Conservation (phyloP, 1,140 invertebrate genomes). For the Drosophila simulans region DNA sequence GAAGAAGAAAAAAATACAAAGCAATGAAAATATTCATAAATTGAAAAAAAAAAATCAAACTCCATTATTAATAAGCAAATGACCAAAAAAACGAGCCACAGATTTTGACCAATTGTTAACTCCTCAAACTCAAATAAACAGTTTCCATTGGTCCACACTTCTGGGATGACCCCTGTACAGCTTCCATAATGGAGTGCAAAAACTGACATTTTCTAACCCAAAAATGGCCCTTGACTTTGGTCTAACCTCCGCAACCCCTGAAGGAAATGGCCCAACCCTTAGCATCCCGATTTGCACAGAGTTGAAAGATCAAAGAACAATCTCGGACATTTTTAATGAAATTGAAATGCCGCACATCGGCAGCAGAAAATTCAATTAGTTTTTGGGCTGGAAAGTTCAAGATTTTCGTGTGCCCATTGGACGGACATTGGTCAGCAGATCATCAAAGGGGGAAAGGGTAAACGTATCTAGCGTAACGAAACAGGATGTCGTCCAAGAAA, state of each 20-base stretch:
- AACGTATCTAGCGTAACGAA: slow-evolving; percentile 24
- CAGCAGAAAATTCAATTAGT: slow-evolving; percentile 66
- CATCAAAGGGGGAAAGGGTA: slow-evolving; percentile 16
- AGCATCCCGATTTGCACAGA: slow-evolving; percentile 5
- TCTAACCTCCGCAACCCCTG: slow-evolving; percentile 12
- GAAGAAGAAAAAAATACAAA: background rate
- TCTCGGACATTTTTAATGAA: slow-evolving; percentile 70
- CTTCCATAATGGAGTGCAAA: slow-evolving; percentile 42
- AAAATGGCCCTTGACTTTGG: slow-evolving; percentile 43
- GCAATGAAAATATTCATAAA: background rate
- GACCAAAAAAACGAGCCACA: no score
- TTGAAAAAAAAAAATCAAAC: background rate
- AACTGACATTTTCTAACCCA: slow-evolving; percentile 71
- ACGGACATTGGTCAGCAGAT: slow-evolving; percentile 53
- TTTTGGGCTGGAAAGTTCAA: slow-evolving; percentile 73
- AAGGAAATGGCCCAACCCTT: slow-evolving; percentile 31
- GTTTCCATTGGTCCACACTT: slow-evolving; percentile 38
- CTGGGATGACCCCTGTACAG: slow-evolving; percentile 16
- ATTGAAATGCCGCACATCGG: slow-evolving; percentile 18
- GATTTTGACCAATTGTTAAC: no score
- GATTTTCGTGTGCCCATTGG: slow-evolving; percentile 57
- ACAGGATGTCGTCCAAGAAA: slow-evolving; percentile 16
- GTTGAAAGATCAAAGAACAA: slow-evolving; percentile 59
- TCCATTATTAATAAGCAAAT: no score
- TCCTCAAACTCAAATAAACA: background rate